Evolutionary conservation across 2,888 invertebrate species (phyloP).

Genomic region (Dynastes grantii): DNA sequence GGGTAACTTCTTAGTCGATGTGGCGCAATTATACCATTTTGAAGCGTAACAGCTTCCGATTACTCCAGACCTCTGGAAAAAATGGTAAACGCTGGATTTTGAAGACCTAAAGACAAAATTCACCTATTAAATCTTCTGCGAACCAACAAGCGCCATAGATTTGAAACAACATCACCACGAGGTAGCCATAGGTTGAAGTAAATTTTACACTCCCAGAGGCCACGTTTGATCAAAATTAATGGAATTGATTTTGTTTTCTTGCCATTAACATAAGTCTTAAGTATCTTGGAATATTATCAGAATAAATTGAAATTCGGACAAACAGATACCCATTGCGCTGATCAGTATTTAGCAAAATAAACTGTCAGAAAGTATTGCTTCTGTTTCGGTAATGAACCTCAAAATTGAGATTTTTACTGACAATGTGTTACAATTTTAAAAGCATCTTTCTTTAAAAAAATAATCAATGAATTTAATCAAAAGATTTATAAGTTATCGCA

Average conservation of each 20-base stretch:
- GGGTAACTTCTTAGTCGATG: slow-evolving; percentile 48
- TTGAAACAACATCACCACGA: slow-evolving; percentile 55
- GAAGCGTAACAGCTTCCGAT: slow-evolving; percentile 54
- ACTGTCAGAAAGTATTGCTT: slow-evolving; percentile 53
- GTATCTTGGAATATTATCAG: slow-evolving; percentile 50
- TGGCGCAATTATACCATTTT: slow-evolving; percentile 54
- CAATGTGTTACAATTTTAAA: too few relatives aligned
- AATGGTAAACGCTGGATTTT: neutral
- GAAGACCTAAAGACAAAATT: neutral
- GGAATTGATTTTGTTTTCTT: neutral
- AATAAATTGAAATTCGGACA: slow-evolving; percentile 56
- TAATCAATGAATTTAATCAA: too few relatives aligned
- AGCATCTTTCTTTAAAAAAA: too few relatives aligned
- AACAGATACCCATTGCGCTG: slow-evolving; percentile 55
- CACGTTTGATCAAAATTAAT: neutral
- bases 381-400: slow-evolving; percentile 7
- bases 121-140: slow-evolving; percentile 59
- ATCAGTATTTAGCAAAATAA: slow-evolving; percentile 54
- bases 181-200: slow-evolving; percentile 9
- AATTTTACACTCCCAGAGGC: slow-evolving; percentile 47
- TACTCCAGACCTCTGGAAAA: slow-evolving; percentile 54
- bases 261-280: too few relatives aligned
- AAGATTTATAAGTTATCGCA: too few relatives aligned
- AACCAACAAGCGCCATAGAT: slow-evolving; percentile 57
- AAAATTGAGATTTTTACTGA: too few relatives aligned